Evolutionary conservation across 2,113 vertebrate genomes (phyloP), one percentile per base, ranked within the genome.

Genomic region (Bombycilla garrulus): DNA sequence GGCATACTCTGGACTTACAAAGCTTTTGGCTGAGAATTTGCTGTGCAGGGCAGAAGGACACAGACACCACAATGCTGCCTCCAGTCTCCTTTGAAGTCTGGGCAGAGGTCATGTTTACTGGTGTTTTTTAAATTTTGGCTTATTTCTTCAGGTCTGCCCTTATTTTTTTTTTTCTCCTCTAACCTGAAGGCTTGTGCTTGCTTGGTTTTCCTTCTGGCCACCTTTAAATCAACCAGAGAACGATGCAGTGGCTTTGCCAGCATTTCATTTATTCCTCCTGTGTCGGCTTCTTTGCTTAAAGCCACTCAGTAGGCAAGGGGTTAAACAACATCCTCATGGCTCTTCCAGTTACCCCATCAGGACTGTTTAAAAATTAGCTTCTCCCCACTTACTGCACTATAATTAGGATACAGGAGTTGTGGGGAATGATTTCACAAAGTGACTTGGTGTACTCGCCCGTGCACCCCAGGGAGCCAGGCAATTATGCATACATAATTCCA

Each of bases 401-500:
- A 96, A 97, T 96, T 97, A 96, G 96, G 92, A 89, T 92, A 89
- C 70, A 78, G 95, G 93, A 96, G 97, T 96, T 97, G 95, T 93
- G 93, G 95, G 93, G 95, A 97, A 96, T 96, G 94, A 97, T 96
- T 97, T 97, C 96, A 96, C 96, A 94, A 95, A 97, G 93, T 96
- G 96, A 96, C 95, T 96, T 84, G 95, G 93, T 97, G 96, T 95
- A 95, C 94, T 97, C 86, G 92, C 96, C 93, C 92, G 78, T 90
- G 96, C 95, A 96, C 96, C 94, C 96, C 94, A 76, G 97, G 96
- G 96, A 97, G 94, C 90, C 89, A 91, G 90, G 95, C 95, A 96
- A 95, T 97, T 97, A 96, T 95, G 96, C 96, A 97, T 97, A 92
- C 92, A 93, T 96, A 97, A 97, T 97, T 97, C 95, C 85, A 91